Evolutionary conservation across 1,140 invertebrate genomes (phyloP), one percentile per base, ranked within the genome.

Genomic region (Hirudo medicinalis): DNA sequence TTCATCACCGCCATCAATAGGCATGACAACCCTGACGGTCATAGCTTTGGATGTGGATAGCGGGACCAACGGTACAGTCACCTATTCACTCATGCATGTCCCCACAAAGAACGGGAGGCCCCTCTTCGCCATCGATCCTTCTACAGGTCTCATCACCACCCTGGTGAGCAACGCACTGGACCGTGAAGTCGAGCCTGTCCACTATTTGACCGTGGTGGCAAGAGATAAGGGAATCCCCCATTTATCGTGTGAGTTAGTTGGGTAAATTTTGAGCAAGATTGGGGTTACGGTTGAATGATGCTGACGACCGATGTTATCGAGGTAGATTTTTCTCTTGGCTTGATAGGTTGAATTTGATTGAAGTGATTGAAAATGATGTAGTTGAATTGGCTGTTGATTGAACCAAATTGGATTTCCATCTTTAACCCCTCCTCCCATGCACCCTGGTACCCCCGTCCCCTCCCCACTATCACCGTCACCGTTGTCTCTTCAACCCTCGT

Each of bases 31-130:
- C 1, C 20, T 68, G 54, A 69, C 66, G 22, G 72, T 74, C 25
- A 71, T 94, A 78, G 91, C 94, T 83, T 90, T 94, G 81, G 94
- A 91, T 49, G 91, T 91, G 0, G 91, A 94, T 83, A 90, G 94
- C 71, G 89, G 88, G 0, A 94, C 91, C 0, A 95, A 96, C 76
- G 74, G 74, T 20, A 94, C 94, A 85, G 87, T 87, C 76, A 75
- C 69, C 74, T 74, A 77, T 72, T 67, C 74, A 54, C 67, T 71
- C 40, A 57, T 66, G 20, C 66, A 67, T 20, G 67, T 72, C 22
- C 67, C 53, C 25, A 73, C 57, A 27, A 71, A 70, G 43, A 29
- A 27, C 0, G 55, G 57, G 29, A 29, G 40, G 36, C 74, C 69
- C 4, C 40, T 72, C 15, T 74, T 69, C 69, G 74, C 55, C 22